Conservation (phyloP, 1,140 invertebrate genomes). For the Frieseomelitta varia region DNA sequence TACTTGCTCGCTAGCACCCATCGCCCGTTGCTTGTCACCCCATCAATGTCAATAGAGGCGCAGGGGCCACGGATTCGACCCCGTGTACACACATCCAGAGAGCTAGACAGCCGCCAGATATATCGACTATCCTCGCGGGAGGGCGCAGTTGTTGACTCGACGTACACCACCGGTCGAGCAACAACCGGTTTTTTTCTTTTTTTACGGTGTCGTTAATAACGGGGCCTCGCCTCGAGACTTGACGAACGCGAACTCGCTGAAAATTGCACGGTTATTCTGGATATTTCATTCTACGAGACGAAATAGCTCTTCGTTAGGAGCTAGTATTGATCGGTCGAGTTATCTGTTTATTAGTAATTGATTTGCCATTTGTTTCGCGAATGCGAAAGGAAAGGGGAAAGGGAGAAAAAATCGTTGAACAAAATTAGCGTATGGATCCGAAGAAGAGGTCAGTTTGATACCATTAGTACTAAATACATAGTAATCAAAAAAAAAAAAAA, state of each 20-base stretch:
- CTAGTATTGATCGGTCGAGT: too few species aligned
- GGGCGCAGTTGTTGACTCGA: not conserved
- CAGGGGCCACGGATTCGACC: slow-evolving; percentile 58
- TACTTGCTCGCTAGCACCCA: slow-evolving; percentile 45
- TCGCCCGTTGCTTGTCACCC: slow-evolving; percentile 56
- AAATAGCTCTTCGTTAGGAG: too few species aligned
- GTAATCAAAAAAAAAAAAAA: too few species aligned
- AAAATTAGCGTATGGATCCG: too few species aligned
- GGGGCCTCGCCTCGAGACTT: not conserved
- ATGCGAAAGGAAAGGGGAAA: too few species aligned
- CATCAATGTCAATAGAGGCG: slow-evolving; percentile 61
- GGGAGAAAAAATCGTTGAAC: too few species aligned
- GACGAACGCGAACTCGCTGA: not conserved
- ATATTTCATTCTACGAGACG: not conserved
- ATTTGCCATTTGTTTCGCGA: too few species aligned
- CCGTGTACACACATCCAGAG: slow-evolving; percentile 52
- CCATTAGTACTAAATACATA: too few species aligned
- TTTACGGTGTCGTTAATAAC: slow-evolving; percentile 6
- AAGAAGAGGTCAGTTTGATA: too few species aligned
- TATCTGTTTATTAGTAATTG: too few species aligned
- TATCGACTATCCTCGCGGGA: slow-evolving; percentile 65
- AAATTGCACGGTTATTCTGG: not conserved
- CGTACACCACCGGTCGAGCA: not conserved
- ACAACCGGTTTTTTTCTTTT: slow-evolving; percentile 1
- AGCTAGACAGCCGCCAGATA: slow-evolving; percentile 63